These are phyloP conservation scores for Homalodisca vitripennis DNA, from an alignment of 1,140 invertebrate species.

Conservation along the genomic window DNA sequence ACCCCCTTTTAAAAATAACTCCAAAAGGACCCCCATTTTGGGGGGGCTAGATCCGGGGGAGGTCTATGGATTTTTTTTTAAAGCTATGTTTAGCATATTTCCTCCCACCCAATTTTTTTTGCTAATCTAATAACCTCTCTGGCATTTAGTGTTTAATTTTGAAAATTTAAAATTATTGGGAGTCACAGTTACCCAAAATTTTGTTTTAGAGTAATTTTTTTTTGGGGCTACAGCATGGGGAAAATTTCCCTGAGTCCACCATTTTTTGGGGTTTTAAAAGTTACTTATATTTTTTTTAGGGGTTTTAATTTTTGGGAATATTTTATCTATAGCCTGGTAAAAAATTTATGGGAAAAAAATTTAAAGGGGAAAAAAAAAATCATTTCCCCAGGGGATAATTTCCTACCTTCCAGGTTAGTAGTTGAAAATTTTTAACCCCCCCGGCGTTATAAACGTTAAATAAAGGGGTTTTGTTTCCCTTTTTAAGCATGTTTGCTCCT, in stretches of 20 bases:
- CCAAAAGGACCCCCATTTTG: too few relatives aligned
- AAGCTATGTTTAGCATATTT: background rate
- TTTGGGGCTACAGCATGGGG: too few relatives aligned
- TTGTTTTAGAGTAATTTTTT: too few relatives aligned
- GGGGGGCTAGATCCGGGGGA: too few relatives aligned
- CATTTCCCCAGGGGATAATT: background rate
- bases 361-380: background rate
- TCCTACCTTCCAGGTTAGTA: too few relatives aligned
- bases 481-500: background rate
- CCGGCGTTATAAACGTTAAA: background rate
- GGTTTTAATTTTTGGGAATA: background rate
- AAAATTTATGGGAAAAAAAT: background rate
- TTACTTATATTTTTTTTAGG: background rate
- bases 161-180: background rate
- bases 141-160: background rate
- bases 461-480: background rate
- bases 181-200: background rate
- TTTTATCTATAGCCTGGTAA: too few relatives aligned
- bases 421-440: background rate
- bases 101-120: conserved; percentile 4
- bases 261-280: too few relatives aligned
- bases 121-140: background rate
- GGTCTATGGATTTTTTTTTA: too few relatives aligned
- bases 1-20: too few relatives aligned
- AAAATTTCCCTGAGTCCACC: too few relatives aligned